A percentile compares a stretch with the other conserved stretches of the same genome.
Conservation (phyloP, 2,888 invertebrate genomes). For the Gryllus longicercus region DNA sequence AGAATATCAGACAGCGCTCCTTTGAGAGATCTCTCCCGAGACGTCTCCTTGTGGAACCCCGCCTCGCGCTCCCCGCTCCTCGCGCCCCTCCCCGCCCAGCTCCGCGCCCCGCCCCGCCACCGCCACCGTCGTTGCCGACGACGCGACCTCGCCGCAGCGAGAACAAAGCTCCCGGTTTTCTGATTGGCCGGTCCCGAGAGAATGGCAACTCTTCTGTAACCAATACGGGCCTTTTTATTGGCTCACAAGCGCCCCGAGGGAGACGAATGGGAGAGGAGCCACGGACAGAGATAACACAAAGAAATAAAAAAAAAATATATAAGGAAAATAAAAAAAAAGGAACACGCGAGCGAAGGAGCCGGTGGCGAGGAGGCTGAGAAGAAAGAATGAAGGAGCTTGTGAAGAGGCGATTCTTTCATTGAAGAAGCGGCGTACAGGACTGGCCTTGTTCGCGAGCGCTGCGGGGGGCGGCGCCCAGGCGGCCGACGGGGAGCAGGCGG, state of each 20-base stretch:
- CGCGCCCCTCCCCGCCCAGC: background rate
- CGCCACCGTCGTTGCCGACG: background rate
- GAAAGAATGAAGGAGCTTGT: background rate
- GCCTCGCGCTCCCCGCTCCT: no score
- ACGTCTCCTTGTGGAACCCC: no score
- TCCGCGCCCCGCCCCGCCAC: background rate
- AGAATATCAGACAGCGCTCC: background rate
- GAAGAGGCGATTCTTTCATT: slow-evolving; percentile 17
- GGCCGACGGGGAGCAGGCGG: background rate
- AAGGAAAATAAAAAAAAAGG: background rate
- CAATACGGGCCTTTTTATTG: background rate
- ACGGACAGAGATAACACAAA: background rate
- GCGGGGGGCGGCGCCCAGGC: background rate
- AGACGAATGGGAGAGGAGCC: background rate
- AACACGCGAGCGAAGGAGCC: background rate
- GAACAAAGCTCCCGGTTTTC: background rate
- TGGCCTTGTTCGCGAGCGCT: background rate
- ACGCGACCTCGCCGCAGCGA: background rate
- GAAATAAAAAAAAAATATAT: background rate
- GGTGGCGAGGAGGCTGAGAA: background rate
- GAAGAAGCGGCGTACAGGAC: background rate
- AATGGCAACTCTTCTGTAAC: background rate
- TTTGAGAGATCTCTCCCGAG: no score
- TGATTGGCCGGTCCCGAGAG: background rate
- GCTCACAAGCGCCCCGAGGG: background rate